phyloP scores from a whole-genome alignment of 2,797 vertebrate genomes.

The Danionella dracula region DNA sequence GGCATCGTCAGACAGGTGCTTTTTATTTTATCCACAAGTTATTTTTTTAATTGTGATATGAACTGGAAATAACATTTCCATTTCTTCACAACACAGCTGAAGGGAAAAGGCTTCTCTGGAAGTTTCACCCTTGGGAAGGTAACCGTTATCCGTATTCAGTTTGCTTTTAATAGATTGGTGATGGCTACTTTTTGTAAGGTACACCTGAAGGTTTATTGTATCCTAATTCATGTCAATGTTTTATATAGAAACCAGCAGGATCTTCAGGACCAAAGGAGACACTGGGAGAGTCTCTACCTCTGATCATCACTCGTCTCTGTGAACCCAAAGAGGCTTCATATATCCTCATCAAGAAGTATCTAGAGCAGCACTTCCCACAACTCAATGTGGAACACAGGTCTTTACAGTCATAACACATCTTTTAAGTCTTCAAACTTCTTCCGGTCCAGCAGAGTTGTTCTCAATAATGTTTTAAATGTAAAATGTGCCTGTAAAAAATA shows the following conservation, averaged over 20 bases:
- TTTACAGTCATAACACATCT: neutral
- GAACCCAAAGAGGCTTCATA: conserved; percentile 98
- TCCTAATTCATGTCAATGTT: neutral
- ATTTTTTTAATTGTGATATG: no score
- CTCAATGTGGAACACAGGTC: conserved; percentile 89
- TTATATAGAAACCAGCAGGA: conserved; percentile 51
- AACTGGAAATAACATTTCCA: neutral
- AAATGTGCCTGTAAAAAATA: no score
- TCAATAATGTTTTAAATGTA: no score
- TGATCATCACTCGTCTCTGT: conserved; percentile 95
- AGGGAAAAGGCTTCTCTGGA: conserved; percentile 94
- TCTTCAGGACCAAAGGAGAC: conserved; percentile 71
- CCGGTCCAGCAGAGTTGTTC: no score
- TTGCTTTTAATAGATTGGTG: neutral
- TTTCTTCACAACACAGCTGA: conserved; percentile 71
- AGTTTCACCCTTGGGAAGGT: conserved; percentile 86
- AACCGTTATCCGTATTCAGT: neutral
- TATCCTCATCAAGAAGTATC: conserved; percentile 92
- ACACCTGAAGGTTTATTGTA: neutral
- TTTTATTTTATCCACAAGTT: no score
- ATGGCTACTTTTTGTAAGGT: no score
- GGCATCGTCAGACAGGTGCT: conserved; percentile 90
- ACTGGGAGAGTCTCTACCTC: conserved; percentile 86
- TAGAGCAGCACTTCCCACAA: conserved; percentile 93
- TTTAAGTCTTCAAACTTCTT: no score